Evolutionary conservation across 2,113 vertebrate genomes (phyloP).

Genomic region (Dendrocopos noguchii): DNA sequence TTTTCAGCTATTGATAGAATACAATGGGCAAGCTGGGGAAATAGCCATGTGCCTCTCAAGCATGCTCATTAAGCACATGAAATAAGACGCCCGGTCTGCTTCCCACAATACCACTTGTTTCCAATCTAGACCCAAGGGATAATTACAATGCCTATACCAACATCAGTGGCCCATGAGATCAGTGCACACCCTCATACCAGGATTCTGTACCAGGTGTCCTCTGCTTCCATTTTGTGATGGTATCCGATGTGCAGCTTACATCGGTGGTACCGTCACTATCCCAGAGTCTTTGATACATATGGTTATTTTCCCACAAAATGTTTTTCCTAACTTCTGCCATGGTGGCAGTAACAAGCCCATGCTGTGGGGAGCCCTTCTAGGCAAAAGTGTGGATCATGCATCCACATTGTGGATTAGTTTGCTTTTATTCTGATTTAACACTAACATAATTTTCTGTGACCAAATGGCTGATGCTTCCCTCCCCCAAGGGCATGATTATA

Average conservation of each 20-base stretch:
- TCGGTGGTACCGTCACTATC: neutral
- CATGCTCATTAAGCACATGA: accelerated
- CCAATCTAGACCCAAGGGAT: neutral
- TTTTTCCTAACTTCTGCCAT: neutral
- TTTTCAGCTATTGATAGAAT: accelerated
- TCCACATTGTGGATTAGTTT: neutral
- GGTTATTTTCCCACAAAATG: neutral
- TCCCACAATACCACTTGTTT: neutral
- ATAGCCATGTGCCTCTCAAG: accelerated
- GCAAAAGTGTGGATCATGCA: neutral
- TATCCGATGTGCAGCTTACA: neutral
- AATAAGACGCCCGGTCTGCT: neutral
- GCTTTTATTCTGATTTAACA: slow-evolving; percentile 15
- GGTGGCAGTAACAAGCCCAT: neutral
- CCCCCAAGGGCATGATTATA: neutral
- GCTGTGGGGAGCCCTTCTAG: neutral
- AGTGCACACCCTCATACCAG: accelerated
- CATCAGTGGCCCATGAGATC: accelerated
- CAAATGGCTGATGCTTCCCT: neutral
- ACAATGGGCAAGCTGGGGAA: neutral
- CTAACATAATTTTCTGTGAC: slow-evolving; percentile 41
- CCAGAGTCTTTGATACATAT: accelerated
- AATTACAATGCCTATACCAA: too few relatives aligned
- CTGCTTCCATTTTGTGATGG: neutral
- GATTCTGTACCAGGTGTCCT: neutral